Base-by-base conservation (phyloP, 2,888 invertebrate species). In the Charanyca ferruginea region DNA sequence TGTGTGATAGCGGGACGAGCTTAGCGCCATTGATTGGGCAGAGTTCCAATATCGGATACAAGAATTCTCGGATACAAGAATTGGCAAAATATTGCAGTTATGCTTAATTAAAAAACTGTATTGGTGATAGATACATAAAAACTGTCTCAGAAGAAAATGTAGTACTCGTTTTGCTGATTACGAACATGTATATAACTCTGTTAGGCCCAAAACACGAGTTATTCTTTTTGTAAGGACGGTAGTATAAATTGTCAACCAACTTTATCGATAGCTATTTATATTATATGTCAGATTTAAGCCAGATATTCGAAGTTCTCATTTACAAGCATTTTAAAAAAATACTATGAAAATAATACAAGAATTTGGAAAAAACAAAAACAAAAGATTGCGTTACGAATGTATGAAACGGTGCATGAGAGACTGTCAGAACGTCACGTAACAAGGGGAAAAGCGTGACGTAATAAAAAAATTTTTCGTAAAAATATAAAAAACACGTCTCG, bases 1-100 rank as follows among this genome's bases (percentile, higher is more conserved):
- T 67, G 22, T 66, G 20, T 54, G 60, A 41, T 42, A 41, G 48
- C 5, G 13, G 23, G n/a, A n/a, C 18, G 8, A 54, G 53, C 45
- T 58, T 66, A 79, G 51, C 53, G 44, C 16, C 32, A 38, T 25
- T 61, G 32, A 67, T 74, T 74, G 74, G 57, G 74, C 74, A 61
- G 7, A 23, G 74, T 45, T 53, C 79, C 79, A 74, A 58, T 54
- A 42, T 51, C n/a, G 42, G 41, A 48, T 18, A 32, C n/a, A 25
- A 58, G 22, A 20, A 51, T 55, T 45, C 35, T 38, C n/a, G n/a
- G n/a, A n/a, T n/a, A n/a, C n/a, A n/a, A n/a, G n/a, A n/a, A n/a
- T n/a, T n/a, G n/a, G n/a, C n/a, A n/a, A 28, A 7, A 28, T 28
- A 28, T 28, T 28, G 28, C 28, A 28, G 28, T 28, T 28, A 5